phyloP scores from a whole-genome alignment of 2,797 vertebrate species.

The Pogoniulus pusillus region DNA sequence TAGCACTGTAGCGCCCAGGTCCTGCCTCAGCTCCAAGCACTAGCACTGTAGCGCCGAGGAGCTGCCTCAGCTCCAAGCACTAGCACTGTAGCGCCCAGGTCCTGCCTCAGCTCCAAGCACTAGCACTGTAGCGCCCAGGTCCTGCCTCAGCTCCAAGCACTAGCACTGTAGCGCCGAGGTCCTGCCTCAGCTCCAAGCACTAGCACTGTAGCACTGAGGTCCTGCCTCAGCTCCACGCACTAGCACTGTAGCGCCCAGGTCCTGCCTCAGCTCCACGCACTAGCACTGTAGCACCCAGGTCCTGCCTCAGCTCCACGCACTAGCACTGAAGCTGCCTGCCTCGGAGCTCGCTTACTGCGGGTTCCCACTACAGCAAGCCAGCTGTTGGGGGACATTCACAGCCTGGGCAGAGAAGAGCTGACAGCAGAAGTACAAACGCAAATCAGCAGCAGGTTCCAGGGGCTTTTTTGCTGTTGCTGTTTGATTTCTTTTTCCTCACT shows the following conservation, averaged over 20 bases:
- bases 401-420: rapidly evolving
- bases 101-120: too few relatives aligned
- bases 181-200: not conserved
- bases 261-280: not conserved
- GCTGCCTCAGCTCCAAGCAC: too few relatives aligned
- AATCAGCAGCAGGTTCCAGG: not conserved
- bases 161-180: too few relatives aligned
- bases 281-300: too few relatives aligned
- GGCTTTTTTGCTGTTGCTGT: too few relatives aligned
- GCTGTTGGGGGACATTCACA: rapidly evolving
- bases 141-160: not conserved
- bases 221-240: not conserved
- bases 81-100: not conserved
- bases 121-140: not conserved
- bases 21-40: too few relatives aligned
- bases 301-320: not conserved
- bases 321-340: not conserved
- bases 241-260: too few relatives aligned
- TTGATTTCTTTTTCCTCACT: not conserved
- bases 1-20: not conserved
- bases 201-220: too few relatives aligned
- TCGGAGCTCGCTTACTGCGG: not conserved
- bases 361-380: not conserved
- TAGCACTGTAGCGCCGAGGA: not conserved
- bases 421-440: rapidly evolving